Conservation (phyloP, 2,113 vertebrate genomes). For the Lycaon pictus region DNA sequence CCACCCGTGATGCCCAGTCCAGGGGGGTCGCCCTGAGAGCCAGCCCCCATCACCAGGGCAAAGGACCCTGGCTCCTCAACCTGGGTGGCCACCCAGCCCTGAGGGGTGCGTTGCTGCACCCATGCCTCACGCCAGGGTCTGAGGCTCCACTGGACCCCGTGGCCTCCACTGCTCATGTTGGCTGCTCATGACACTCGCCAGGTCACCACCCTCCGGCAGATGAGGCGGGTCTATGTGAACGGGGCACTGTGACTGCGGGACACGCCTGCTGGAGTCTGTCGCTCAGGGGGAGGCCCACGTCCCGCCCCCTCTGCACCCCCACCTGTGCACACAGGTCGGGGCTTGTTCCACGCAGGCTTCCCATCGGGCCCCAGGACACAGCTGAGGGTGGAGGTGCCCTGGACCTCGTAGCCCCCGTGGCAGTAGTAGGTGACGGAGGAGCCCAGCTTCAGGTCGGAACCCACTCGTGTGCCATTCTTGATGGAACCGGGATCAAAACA, state of each 20-base stretch:
- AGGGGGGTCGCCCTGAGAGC: background rate
- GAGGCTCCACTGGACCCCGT: background rate
- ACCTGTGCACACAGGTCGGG: conserved; percentile 96
- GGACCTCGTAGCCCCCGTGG: conserved; percentile 94
- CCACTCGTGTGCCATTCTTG: conserved; percentile 95
- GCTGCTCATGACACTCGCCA: no score
- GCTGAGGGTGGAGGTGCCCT: conserved; percentile 94
- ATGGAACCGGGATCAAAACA: conserved; percentile 96
- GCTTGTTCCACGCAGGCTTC: conserved; percentile 96
- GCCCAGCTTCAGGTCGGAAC: conserved; percentile 95
- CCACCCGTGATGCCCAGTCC: background rate
- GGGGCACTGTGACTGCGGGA: no score
- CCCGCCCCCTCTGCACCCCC: background rate
- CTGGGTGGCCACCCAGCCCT: background rate
- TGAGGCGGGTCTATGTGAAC: no score
- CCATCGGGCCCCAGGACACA: conserved; percentile 95
- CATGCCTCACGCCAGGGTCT: background rate
- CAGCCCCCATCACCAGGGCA: background rate
- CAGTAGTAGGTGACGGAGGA: conserved; percentile 96
- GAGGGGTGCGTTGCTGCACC: no score
- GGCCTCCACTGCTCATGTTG: background rate
- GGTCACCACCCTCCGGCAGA: no score
- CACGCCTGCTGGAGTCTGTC: no score
- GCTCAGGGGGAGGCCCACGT: no score
- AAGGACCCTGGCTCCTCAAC: background rate